Percentiles rank a stretch among this genome's conserved stretches.
Conservation (phyloP, 1,140 invertebrate genomes). For the Asobara japonica region DNA sequence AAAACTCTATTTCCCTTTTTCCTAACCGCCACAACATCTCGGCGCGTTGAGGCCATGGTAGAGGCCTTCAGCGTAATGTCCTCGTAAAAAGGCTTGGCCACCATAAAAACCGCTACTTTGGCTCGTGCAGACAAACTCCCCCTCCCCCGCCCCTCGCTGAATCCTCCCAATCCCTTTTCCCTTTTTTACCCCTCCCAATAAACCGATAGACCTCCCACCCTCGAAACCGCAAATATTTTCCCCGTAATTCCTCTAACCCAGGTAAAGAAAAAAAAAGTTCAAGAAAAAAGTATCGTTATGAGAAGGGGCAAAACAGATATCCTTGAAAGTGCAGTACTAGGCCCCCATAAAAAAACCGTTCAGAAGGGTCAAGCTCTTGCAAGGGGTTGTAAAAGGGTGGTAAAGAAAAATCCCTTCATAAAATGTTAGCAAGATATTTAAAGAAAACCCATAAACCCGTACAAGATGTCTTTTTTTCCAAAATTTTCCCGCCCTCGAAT, state of each 20-base stretch:
- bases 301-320: not conserved
- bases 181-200: not conserved
- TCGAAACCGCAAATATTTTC: constrained; percentile 38
- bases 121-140: constrained; percentile 37
- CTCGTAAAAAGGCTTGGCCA: constrained; percentile 52
- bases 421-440: constrained; percentile 46
- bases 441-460: constrained; percentile 58
- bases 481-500: not conserved
- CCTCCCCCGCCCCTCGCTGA: no score
- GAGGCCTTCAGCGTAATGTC: constrained; percentile 6
- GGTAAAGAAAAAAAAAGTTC: not conserved
- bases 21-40: no score
- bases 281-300: no score
- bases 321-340: constrained; percentile 40
- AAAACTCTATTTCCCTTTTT: no score
- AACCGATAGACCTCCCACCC: not conserved
- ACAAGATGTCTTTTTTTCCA: constrained; percentile 41
- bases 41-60: not conserved
- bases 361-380: constrained; percentile 51
- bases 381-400: constrained; percentile 57
- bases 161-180: not conserved
- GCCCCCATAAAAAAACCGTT: constrained; percentile 50
- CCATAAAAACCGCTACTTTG: constrained; percentile 55
- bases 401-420: constrained; percentile 35
- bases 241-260: not conserved